A percentile compares a stretch with the other conserved stretches of the same genome.
Conservation (phyloP, 2,113 vertebrate genomes). For the Hylia prasina region DNA sequence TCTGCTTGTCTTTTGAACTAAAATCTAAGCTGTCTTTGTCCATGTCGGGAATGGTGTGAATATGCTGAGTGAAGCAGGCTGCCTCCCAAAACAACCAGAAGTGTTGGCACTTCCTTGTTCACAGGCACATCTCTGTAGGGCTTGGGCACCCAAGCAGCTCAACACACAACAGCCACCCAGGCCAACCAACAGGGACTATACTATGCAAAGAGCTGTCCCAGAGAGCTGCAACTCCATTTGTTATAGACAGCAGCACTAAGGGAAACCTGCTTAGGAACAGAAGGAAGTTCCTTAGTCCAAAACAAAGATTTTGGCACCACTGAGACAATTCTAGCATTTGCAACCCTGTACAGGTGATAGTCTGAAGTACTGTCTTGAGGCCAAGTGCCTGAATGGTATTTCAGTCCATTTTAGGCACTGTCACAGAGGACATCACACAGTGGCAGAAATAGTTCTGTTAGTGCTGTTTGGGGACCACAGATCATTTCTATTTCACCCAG, state of each 20-base stretch:
- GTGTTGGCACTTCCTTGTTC: neutral
- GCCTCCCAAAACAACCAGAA: neutral
- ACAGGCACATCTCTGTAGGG: neutral
- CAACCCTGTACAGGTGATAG: neutral
- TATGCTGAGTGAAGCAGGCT: neutral
- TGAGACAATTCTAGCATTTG: neutral
- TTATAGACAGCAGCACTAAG: neutral
- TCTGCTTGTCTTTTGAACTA: neutral
- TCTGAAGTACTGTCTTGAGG: neutral
- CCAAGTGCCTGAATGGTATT: neutral
- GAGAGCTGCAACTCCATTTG: neutral
- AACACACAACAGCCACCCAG: neutral
- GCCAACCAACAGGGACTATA: neutral
- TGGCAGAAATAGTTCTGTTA: neutral
- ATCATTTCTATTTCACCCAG: neutral
- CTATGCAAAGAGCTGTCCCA: neutral
- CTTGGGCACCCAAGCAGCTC: neutral
- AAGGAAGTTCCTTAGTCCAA: neutral
- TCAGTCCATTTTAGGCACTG: neutral
- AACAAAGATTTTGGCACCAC: neutral
- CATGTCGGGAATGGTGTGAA: neutral
- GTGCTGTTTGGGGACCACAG: neutral
- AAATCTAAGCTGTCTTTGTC: neutral
- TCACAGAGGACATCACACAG: neutral
- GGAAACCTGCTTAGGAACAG: neutral